These are phyloP conservation scores for Xiphorhynchus elegans DNA, from an alignment of 2,113 vertebrate genomes.

Conservation along the genomic window DNA sequence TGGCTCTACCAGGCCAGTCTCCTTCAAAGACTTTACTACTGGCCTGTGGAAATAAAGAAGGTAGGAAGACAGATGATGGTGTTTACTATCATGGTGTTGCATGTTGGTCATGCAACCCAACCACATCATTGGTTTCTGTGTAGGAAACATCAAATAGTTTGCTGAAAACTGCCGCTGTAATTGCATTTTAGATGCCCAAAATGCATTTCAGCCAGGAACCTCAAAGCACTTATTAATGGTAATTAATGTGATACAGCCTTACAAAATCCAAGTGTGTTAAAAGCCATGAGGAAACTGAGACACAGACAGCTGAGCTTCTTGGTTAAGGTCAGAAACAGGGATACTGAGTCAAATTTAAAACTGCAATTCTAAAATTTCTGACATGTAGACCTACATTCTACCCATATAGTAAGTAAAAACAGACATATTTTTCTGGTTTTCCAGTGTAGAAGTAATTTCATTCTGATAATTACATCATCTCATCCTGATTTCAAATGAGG, in stretches of 20 bases:
- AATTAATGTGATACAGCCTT: not conserved
- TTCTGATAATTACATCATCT: not conserved
- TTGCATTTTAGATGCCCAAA: not conserved
- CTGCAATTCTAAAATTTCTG: not conserved
- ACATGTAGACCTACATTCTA: not conserved
- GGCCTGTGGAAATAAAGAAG: conserved; percentile 75
- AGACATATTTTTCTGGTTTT: not conserved
- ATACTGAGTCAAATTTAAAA: not conserved
- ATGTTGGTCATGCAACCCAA: conserved; percentile 3
- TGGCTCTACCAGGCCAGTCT: conserved; percentile 90
- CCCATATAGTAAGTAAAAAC: not conserved
- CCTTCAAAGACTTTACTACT: conserved; percentile 95
- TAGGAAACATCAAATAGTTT: not conserved
- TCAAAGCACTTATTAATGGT: not conserved
- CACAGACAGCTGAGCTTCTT: not conserved
- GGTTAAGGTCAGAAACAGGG: not conserved
- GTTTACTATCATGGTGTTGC: not conserved
- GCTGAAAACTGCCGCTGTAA: not conserved
- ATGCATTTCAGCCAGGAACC: not conserved
- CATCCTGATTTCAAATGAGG: not conserved
- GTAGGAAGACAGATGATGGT: not conserved
- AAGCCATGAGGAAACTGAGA: not conserved
- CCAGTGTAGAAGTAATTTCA: not conserved
- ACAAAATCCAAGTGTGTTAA: not conserved
- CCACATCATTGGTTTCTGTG: not conserved